phyloP scores from a whole-genome alignment of 2,113 vertebrate species.

The Atrichornis clamosus region DNA sequence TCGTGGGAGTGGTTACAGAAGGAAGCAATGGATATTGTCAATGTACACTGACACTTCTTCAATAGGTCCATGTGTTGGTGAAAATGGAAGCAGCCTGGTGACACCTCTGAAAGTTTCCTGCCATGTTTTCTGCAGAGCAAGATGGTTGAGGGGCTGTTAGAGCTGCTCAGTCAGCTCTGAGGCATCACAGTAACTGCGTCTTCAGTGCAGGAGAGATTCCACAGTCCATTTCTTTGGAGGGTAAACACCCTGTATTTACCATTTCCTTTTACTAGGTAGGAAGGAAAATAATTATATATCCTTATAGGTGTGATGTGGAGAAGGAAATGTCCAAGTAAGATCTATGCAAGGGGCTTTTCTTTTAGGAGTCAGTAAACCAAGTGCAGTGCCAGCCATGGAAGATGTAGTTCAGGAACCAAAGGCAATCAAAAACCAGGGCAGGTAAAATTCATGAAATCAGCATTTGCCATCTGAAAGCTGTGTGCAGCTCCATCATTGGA shows the following conservation, averaged over 20 bases:
- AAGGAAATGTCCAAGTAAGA: not conserved
- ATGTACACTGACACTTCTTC: not conserved
- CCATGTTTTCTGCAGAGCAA: not conserved
- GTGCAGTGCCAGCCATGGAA: not conserved
- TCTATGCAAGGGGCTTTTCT: not conserved
- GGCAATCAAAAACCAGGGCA: not conserved
- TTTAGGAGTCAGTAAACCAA: not conserved
- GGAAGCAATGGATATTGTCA: not conserved
- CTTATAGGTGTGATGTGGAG: not conserved
- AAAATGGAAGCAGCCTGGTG: not conserved
- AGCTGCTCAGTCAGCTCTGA: not conserved
- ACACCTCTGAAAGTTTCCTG: not conserved
- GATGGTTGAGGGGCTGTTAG: not conserved
- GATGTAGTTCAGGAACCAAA: not conserved
- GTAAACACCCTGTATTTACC: not conserved
- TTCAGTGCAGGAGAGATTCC: not conserved
- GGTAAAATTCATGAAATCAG: not conserved
- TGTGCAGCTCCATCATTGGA: not conserved
- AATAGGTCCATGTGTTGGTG: accelerated
- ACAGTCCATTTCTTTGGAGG: not conserved
- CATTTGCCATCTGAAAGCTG: not conserved
- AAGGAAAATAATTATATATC: not conserved
- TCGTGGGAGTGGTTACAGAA: not conserved
- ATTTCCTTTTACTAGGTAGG: not conserved
- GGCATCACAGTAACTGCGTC: accelerated